phyloP scores from a whole-genome alignment of 2,797 vertebrate genomes.

The Rhinichthys osculus region DNA sequence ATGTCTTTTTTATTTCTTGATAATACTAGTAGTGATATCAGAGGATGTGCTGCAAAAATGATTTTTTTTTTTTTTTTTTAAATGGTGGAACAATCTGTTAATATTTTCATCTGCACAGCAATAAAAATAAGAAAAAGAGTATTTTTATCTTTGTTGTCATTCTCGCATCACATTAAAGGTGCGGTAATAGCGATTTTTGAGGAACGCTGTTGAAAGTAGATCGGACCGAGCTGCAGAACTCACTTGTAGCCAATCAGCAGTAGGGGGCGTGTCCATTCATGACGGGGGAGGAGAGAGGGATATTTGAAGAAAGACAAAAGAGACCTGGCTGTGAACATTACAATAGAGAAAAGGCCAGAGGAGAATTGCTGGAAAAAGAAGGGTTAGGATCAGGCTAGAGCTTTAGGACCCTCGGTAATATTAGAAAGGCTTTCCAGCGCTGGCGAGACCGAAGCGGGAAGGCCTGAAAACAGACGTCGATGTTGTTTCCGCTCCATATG shows the following conservation, averaged over 20 bases:
- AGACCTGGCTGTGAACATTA: not conserved
- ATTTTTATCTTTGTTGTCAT: not conserved
- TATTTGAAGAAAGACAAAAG: not conserved
- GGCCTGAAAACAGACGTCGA: not conserved
- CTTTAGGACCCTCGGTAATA: not conserved
- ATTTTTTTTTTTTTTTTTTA: not conserved
- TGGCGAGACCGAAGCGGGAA: not conserved
- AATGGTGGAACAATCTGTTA: not conserved
- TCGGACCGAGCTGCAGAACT: accelerated
- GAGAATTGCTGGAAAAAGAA: not conserved
- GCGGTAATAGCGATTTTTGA: not conserved
- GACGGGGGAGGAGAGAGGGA: not conserved
- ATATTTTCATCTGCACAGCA: conserved; percentile 52
- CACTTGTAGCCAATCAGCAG: not conserved
- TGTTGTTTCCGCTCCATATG: not conserved
- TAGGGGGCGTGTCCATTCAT: too few species aligned
- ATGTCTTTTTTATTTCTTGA: conserved; percentile 15
- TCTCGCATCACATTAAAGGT: not conserved
- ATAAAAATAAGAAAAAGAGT: conserved; percentile 41
- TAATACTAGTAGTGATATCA: conserved; percentile 5
- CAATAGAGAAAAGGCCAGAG: not conserved
- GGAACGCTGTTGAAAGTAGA: not conserved
- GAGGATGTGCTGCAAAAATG: conserved; percentile 4
- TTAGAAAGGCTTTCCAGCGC: not conserved
- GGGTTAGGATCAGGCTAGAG: not conserved